Evolutionary conservation across 2,888 invertebrate species (phyloP).

Genomic region (Himalopsyche tibetana): DNA sequence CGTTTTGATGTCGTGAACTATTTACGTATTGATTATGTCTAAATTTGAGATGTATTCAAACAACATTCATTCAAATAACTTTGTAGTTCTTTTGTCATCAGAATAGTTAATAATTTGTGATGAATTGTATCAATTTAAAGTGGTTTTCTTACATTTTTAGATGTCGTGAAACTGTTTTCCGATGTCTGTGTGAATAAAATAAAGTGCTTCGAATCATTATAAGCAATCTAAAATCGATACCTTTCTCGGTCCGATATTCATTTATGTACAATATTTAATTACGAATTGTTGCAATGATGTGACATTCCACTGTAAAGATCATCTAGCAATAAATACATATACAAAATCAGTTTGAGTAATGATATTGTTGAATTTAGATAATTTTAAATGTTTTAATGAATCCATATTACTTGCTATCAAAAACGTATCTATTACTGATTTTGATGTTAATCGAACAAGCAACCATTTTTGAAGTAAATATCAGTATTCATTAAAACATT

Average conservation of each 20-base stretch:
- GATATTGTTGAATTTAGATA: not conserved
- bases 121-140: too few species aligned
- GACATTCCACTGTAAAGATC: not conserved
- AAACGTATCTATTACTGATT: not conserved
- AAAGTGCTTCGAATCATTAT: not conserved
- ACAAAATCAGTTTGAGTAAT: not conserved
- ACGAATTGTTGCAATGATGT: not conserved
- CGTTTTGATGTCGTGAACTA: too few species aligned
- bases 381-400: not conserved
- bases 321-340: conserved; percentile 25
- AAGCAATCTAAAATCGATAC: not conserved
- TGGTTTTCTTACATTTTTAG: not conserved
- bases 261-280: not conserved
- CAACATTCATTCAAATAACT: too few species aligned
- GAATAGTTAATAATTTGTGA: too few species aligned
- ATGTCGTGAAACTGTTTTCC: not conserved
- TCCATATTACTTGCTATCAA: not conserved
- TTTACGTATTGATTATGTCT: too few species aligned
- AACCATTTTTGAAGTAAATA: not conserved
- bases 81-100: too few species aligned
- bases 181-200: not conserved
- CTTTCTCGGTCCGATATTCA: not conserved
- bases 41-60: too few species aligned
- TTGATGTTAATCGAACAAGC: too few species aligned
- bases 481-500: not conserved